These are phyloP conservation scores for Paragorgia papillata DNA, from an alignment of 92 coral and sea anemone genomes.

Conservation along the genomic window DNA sequence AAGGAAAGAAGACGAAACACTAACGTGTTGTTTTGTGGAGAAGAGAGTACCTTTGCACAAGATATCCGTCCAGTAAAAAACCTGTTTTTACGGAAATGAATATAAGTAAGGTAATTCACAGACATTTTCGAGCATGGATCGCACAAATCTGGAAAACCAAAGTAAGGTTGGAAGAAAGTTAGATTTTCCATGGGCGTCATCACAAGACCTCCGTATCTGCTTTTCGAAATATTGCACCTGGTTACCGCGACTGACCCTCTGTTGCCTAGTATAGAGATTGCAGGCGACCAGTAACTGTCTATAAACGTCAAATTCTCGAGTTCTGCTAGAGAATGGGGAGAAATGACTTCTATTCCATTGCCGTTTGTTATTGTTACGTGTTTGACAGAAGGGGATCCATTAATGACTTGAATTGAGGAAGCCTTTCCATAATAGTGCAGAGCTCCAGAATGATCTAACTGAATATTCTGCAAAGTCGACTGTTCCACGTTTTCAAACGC, in stretches of 20 bases:
- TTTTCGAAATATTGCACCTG: not conserved
- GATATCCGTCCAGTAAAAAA: not conserved
- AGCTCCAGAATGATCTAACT: not conserved
- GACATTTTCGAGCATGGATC: not conserved
- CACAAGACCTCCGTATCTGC: not conserved
- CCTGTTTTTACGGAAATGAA: not conserved
- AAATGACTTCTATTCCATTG: not conserved
- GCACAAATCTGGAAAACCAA: not conserved
- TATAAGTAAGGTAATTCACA: not conserved
- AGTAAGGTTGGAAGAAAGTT: not conserved
- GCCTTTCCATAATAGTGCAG: not conserved
- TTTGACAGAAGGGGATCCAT: not conserved
- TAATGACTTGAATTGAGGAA: not conserved
- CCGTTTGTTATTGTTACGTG: not conserved
- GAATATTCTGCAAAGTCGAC: not conserved
- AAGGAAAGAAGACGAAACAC: slow-evolving; percentile 4
- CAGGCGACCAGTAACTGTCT: not conserved
- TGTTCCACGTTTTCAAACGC: not conserved
- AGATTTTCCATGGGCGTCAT: slow-evolving; percentile 4
- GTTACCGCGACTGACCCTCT: not conserved
- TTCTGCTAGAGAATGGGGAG: not conserved
- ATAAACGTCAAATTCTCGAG: slow-evolving; percentile 1
- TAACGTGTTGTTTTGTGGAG: slow-evolving; percentile 7
- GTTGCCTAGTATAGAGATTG: slow-evolving; percentile 1
- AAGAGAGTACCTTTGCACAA: slow-evolving; percentile 1